Evolutionary conservation across 2,113 vertebrate species (phyloP), one percentile per base, ranked within the genome.

Genomic region (Pongo pygmaeus): DNA sequence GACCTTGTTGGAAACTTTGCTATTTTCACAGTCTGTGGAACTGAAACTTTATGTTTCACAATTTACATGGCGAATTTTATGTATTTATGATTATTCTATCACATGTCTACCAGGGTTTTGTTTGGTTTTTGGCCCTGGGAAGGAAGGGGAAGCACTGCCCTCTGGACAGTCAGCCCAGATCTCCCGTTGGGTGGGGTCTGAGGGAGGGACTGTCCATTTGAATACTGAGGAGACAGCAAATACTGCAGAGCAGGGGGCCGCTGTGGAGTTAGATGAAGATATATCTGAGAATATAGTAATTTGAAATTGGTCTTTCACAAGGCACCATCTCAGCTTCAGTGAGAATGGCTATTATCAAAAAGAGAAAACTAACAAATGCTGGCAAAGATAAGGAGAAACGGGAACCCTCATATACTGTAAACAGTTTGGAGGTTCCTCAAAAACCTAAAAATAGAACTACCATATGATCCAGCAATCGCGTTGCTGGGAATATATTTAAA

Each of bases 181-280:
- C 27, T n/a, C 32, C 38, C 0, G 13, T 35, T 38, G 59, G 1
- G 6, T 48, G 23, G 23, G 7, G n/a, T 8, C 50, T 46, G 17
- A 35, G 75, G 67, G 38, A 80, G 27, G 38, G 46, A 7, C 22
- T 67, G 3, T 10, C 0, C 1, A 20, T 13, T 50, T n/a, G 30
- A 23, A n/a, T 10, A 10, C 6, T 30, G 27, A 13, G 70, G 43
- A 74, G 52, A 14, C 30, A 55, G 35, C 27, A 17, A 14, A 52
- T 16, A 23, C 8, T 79, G 43, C 2, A 7, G 38, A 22, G 52
- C 32, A 27, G 38, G 6, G 3, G 13, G 77, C 43, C 52, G 27
- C 52, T 23, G 27, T 8, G 1, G 14, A 55, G 80, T 38, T 43
- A 27, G 50, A 25, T 3, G 55, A 77, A 6, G 11, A 5, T 22